Conservation (phyloP, 2,888 invertebrate species). For the Eristalis pertinax region DNA sequence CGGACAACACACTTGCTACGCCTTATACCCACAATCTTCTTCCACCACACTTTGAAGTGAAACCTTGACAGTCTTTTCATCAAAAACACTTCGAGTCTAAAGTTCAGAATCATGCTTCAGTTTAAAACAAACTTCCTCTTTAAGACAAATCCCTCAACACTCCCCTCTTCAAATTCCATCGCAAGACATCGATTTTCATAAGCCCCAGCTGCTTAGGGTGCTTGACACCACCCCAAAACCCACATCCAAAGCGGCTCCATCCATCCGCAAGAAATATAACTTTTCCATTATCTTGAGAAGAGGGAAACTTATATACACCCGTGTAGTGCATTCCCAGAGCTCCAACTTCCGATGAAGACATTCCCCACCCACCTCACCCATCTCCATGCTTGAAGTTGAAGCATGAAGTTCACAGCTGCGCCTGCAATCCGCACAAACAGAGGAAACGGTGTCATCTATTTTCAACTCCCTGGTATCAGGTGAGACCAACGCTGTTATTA, state of each 20-base stretch:
- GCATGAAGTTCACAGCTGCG: background rate
- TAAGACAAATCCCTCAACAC: background rate
- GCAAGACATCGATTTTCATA: background rate
- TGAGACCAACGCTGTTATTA: constrained; percentile 11
- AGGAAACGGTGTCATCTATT: background rate
- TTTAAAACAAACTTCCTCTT: background rate
- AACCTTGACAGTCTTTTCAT: background rate
- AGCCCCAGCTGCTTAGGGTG: background rate
- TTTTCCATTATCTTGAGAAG: background rate
- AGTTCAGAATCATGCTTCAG: background rate
- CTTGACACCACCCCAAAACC: background rate
- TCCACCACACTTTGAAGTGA: background rate
- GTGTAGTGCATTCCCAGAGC: background rate
- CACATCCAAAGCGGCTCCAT: background rate
- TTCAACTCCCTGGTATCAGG: background rate
- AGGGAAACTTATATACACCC: background rate
- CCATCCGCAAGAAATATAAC: background rate
- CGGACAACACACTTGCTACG: background rate
- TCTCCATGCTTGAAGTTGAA: background rate
- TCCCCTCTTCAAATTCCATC: background rate
- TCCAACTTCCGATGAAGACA: background rate
- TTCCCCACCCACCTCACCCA: background rate
- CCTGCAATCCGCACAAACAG: background rate
- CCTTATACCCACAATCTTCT: background rate
- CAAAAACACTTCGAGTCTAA: background rate